Conservation (phyloP, 2,113 vertebrate genomes). For the Corythornis madagascariensis region DNA sequence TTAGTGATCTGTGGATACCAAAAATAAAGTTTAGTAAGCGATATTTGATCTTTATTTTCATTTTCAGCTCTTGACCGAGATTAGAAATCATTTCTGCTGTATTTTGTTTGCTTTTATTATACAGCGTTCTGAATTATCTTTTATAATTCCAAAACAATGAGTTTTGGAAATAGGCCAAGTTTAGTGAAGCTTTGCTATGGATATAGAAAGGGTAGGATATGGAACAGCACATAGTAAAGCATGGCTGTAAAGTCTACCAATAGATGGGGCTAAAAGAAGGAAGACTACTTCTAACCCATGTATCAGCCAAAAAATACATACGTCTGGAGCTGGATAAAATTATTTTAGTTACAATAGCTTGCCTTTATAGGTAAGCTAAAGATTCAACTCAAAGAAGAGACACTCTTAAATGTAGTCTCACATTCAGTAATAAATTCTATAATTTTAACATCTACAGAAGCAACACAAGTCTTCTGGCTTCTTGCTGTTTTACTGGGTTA, state of each 20-base stretch:
- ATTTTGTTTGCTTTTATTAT: slow-evolving; percentile 15
- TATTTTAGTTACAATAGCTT: background rate
- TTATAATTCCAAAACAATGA: background rate
- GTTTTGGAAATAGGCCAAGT: background rate
- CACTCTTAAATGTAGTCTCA: background rate
- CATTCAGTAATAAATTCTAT: background rate
- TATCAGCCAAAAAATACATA: background rate
- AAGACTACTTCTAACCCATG: background rate
- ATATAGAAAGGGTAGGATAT: background rate
- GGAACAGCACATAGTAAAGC: background rate
- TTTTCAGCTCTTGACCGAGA: background rate
- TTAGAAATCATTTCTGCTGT: slow-evolving; percentile 7
- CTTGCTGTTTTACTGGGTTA: background rate
- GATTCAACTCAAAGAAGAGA: background rate
- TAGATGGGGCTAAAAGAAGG: background rate
- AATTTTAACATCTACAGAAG: background rate
- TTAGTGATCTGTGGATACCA: background rate
- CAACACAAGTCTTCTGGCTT: background rate
- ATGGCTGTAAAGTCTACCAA: background rate
- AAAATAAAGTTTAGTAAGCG: slow-evolving; percentile 10
- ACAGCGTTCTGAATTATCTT: background rate
- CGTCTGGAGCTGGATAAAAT: background rate
- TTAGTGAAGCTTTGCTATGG: background rate
- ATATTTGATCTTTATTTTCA: slow-evolving; percentile 7
- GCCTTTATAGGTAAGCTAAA: background rate